Percentiles rank a stretch among this genome's conserved stretches.
Conservation (phyloP, 2,888 invertebrate genomes). For the Spodoptera littoralis region DNA sequence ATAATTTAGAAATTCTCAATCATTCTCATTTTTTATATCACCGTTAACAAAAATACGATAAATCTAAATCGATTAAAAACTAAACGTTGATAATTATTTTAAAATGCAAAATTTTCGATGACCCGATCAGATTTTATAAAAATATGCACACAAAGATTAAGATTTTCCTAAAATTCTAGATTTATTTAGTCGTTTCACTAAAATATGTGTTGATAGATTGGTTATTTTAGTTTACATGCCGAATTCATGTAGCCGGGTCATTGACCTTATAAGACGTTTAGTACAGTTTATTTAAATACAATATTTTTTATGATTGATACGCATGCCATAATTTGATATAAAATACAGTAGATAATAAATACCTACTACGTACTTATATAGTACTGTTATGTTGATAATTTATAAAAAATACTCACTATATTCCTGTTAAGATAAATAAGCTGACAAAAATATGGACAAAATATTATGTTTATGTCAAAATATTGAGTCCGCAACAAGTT, state of each 20-base stretch:
- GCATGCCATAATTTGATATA: background rate
- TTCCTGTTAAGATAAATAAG: too few species aligned
- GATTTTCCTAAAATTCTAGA: background rate
- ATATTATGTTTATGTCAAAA: slow-evolving; percentile 13
- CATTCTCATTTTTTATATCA: too few species aligned
- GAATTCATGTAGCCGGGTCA: slow-evolving; percentile 16
- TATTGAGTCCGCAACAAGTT: slow-evolving; percentile 14
- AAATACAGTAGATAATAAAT: background rate
- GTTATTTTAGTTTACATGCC: slow-evolving; percentile 1
- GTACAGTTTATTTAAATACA: slow-evolving; percentile 10
- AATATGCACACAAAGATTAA: too few species aligned
- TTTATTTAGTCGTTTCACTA: background rate
- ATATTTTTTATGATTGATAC: slow-evolving; percentile 2
- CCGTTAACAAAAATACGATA: too few species aligned
- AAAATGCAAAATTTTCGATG: too few species aligned
- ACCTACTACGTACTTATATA: background rate
- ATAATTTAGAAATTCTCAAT: too few species aligned
- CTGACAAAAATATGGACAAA: slow-evolving; percentile 1
- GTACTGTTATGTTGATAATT: too few species aligned
- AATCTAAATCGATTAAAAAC: too few species aligned
- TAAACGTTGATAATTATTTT: too few species aligned
- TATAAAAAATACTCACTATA: too few species aligned
- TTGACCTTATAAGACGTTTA: slow-evolving; percentile 11
- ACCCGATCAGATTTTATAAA: too few species aligned
- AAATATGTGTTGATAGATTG: slow-evolving; percentile 8